Percentiles rank a stretch among this genome's conserved stretches.
Evolutionary conservation across 1,140 invertebrate species (phyloP).

Genomic region (Callitettix versicolor): DNA sequence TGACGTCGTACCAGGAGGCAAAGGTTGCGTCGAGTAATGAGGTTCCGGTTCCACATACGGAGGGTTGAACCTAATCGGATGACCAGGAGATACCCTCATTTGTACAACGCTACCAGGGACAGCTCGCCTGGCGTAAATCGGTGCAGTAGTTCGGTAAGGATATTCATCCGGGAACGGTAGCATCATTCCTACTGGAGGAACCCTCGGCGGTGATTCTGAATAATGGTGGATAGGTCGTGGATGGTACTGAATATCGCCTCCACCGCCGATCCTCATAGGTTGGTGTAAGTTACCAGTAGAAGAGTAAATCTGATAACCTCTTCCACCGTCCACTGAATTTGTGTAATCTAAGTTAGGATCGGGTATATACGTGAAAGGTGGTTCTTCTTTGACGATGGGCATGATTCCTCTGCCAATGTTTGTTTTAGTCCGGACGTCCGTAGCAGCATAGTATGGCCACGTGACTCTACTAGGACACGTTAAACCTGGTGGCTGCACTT

Average conservation of each 20-base stretch:
- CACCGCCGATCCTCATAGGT: slow-evolving; percentile 16
- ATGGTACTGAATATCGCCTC: slow-evolving; percentile 8
- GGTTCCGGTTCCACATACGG: slow-evolving; percentile 15
- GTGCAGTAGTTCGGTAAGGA: slow-evolving; percentile 21
- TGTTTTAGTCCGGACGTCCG: slow-evolving; percentile 10
- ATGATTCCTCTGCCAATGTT: slow-evolving; percentile 22
- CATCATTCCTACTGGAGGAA: slow-evolving; percentile 26
- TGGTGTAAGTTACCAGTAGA: slow-evolving; percentile 16
- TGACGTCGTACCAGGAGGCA: slow-evolving; percentile 18
- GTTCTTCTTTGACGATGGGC: slow-evolving; percentile 14
- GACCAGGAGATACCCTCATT: slow-evolving; percentile 19
- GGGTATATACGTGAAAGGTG: not conserved
- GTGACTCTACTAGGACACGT: slow-evolving; percentile 30
- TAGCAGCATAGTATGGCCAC: slow-evolving; percentile 48
- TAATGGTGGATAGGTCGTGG: slow-evolving; percentile 32
- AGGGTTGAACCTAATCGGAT: slow-evolving; percentile 11
- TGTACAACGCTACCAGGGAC: slow-evolving; percentile 16
- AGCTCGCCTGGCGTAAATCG: slow-evolving; percentile 26
- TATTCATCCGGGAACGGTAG: slow-evolving; percentile 21
- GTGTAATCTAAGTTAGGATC: slow-evolving; percentile 11
- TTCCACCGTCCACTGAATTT: slow-evolving; percentile 10
- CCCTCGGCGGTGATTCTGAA: slow-evolving; percentile 32
- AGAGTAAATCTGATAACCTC: slow-evolving; percentile 26
- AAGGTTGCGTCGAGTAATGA: slow-evolving; percentile 19
- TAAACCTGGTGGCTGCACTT: slow-evolving; percentile 41